phyloP scores from a whole-genome alignment of 2,797 vertebrate genomes.

The Aplochiton taeniatus region DNA sequence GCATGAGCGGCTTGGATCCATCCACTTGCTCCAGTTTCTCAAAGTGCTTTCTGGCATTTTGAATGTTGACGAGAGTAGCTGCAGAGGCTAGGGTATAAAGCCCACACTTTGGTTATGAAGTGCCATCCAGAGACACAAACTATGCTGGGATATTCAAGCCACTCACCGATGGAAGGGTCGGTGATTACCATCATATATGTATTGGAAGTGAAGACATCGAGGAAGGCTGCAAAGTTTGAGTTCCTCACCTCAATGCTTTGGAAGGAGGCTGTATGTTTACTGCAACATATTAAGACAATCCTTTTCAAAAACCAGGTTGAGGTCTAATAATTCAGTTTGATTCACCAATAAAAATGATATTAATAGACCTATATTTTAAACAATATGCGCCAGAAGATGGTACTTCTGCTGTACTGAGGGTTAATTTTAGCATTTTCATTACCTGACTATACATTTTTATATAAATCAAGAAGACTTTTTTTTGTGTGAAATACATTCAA shows the following conservation, averaged over 20 bases:
- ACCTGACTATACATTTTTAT: no score
- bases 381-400: no score
- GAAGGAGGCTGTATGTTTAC: conserved; percentile 97
- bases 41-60: conserved; percentile 98
- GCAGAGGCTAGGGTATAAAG: conserved; percentile 82
- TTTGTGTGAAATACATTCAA: no score
- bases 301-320: not conserved
- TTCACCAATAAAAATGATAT: no score
- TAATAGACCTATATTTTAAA: no score
- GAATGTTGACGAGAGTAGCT: conserved; percentile 98
- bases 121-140: not conserved
- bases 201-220: conserved; percentile 98
- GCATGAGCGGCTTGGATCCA: conserved; percentile 95
- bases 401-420: no score
- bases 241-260: conserved; percentile 99
- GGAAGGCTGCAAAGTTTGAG: conserved; percentile 99
- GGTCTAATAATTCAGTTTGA: no score
- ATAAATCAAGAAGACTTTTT: no score
- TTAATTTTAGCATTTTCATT: no score
- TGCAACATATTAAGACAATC: conserved; percentile 49
- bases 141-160: not conserved
- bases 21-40: conserved; percentile 99
- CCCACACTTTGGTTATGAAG: not conserved
- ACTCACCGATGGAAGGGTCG: conserved; percentile 98
- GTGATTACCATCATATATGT: conserved; percentile 99